Evolutionary conservation across 2,797 vertebrate genomes (phyloP), one percentile per base, ranked within the genome.

Genomic region (Anguilla megastoma): DNA sequence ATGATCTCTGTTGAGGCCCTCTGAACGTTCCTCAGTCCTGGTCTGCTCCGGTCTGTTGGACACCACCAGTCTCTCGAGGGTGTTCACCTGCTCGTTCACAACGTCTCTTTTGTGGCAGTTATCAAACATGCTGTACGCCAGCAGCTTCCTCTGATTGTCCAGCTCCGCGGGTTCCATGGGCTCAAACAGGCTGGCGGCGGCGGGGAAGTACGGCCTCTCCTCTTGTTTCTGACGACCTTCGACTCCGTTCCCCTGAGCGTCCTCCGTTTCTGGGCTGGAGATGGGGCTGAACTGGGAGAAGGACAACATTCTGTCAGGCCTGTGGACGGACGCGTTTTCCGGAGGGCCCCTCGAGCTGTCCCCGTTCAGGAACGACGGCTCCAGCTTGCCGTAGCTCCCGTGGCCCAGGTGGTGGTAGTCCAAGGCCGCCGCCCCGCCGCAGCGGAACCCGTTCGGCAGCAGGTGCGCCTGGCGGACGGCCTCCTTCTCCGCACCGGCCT

Each of bases 211-310:
- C 0, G 95, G 95, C 88, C 93, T 94, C 58, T 97, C 97, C 71
- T 91, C 91, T 88, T 94, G 94, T 91, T 97, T 97, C 88, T 96
- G 91, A 92, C 95, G 92, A 56, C 94, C 94, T 83, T 94, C 94
- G 90, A 96, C 93, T 86, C 90, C 95, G 85, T 94, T 95, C 63
- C 95, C 95, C 85, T 94, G 94, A 0, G 93, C 18, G 0, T 97
- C 97, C 90, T 98, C 98, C 0, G 97, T 95, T 84, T 98, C 98
- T 0, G 98, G 97, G 92, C 98, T 99, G 86, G 98, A 99, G 90
- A 98, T 97, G 0, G 98, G 97, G 92, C 98, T 98, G 88, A 98
- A 98, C 92, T 97, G 96, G 88, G 96, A 96, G 91, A 97, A 97
- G 2, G 96, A 93, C 8, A 97, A 96, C 54, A 96, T 93, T 52